Percentiles rank a stretch among this genome's conserved stretches.
Evolutionary conservation across 1,140 invertebrate genomes (phyloP).

Genomic region (Neodiprion pinetum): DNA sequence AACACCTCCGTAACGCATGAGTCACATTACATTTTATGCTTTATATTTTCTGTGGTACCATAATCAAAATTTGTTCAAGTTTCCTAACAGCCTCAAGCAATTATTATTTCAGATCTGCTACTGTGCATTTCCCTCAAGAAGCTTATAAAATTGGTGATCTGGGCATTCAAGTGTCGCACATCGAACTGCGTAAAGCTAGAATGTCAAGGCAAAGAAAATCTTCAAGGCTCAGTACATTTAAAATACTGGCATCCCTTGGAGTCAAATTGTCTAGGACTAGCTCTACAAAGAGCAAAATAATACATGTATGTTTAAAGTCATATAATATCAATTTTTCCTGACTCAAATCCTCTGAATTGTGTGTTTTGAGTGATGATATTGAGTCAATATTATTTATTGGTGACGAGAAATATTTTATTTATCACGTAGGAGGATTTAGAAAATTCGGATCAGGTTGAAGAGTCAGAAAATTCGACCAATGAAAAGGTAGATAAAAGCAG

Average conservation of each 20-base stretch:
- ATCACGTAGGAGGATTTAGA: not conserved
- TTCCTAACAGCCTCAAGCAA: not conserved
- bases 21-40: not conserved
- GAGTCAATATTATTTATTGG: too few species aligned
- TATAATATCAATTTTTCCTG: too few species aligned
- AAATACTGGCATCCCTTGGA: not conserved
- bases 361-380: too few species aligned
- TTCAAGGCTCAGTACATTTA: not conserved
- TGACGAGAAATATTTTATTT: not conserved
- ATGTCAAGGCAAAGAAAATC: not conserved
- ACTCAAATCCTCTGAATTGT: too few species aligned
- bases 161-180: conserved; percentile 27
- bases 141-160: conserved; percentile 29
- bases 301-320: not conserved
- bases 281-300: not conserved
- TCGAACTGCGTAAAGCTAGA: conserved; percentile 15
- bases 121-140: conserved; percentile 19
- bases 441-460: not conserved
- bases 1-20: not conserved
- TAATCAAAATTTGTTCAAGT: not conserved
- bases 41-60: not conserved
- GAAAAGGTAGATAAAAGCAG: not conserved
- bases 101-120: conserved; percentile 28
- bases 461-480: not conserved
- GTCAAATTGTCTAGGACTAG: not conserved